These are phyloP conservation scores for Drosophila orena DNA, from an alignment of 1,140 invertebrate species.

Conservation along the genomic window DNA sequence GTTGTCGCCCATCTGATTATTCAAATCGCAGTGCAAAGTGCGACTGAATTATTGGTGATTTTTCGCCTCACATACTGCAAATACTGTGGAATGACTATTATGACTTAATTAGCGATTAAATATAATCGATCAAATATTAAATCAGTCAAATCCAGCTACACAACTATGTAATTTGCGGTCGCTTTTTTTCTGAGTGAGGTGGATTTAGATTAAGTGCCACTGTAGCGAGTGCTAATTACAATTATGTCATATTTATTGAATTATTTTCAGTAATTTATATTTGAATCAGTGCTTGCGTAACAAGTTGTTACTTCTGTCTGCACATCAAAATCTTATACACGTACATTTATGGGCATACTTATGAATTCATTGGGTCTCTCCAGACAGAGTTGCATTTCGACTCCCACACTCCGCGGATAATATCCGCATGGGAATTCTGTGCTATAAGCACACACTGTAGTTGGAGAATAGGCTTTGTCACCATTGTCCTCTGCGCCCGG, in stretches of 20 bases:
- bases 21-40: constrained; percentile 1
- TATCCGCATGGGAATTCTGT: neutral
- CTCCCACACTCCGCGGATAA: neutral
- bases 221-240: neutral
- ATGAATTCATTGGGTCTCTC: neutral
- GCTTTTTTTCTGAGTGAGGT: neutral
- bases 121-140: constrained; percentile 11
- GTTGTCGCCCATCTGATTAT: neutral
- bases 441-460: neutral
- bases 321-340: neutral
- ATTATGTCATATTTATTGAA: neutral
- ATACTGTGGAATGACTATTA: neutral
- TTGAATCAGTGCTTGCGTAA: neutral
- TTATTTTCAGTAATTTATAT: neutral
- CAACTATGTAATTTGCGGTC: neutral
- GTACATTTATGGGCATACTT: neutral
- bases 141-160: constrained; percentile 2
- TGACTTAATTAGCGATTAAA: constrained; percentile 4
- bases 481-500: constrained; percentile 6
- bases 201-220: neutral
- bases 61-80: neutral
- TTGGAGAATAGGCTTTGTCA: constrained; percentile 10
- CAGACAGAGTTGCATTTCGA: neutral
- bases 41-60: neutral
- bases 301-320: neutral